Base-by-base conservation (phyloP, 2,797 vertebrate species). In the Gambusia yucatana region DNA sequence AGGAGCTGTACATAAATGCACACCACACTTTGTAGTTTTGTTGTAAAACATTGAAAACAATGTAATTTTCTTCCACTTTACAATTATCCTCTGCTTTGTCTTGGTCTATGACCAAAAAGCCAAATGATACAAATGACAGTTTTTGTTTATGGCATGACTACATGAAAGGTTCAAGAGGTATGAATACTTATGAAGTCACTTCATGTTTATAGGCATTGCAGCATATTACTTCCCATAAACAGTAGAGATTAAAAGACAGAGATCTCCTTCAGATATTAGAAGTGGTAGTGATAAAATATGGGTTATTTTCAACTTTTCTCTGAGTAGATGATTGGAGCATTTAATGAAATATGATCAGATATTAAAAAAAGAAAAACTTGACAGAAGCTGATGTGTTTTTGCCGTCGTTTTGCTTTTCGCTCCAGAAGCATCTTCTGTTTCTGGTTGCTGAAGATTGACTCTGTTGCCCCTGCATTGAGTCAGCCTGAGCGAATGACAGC, bases 401-500 rank as follows among this genome's bases (percentile, higher is more conserved):
- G 52, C 22, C n/a, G 22, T 6, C 41, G 9, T 65, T 65, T 65
- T n/a, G 20, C 39, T 44, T 44, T 28, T 69, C 5, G 13, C 63
- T 67, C 9, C 57, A 76, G 61, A 25, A 11, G 1, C 30, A 25
- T 16, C 71, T 72, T 28, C 17, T 36, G 46, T 1, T 11, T 39
- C 30, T 36, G 13, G 6, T 10, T 50, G 44, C 1, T 72, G 17
- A 22, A 25, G 5, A 0, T 6, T 8, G 46, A 61, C 74, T 33
- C 30, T 10, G 79, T 59, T 81, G 75, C 82, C 63, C 13, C n/a
- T 1, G 13, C 28, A 17, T 76, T 70, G 78, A 87, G 63, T 86
- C 87, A 79, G 69, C 25, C 63, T 46, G 81, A 71, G 80, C 70
- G 71, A 86, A 78, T 84, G 88, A 88, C 78, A 14, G 48, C 79